Conservation (phyloP, 92 coral and sea anemone genomes). For the Galaxea fascicularis region DNA sequence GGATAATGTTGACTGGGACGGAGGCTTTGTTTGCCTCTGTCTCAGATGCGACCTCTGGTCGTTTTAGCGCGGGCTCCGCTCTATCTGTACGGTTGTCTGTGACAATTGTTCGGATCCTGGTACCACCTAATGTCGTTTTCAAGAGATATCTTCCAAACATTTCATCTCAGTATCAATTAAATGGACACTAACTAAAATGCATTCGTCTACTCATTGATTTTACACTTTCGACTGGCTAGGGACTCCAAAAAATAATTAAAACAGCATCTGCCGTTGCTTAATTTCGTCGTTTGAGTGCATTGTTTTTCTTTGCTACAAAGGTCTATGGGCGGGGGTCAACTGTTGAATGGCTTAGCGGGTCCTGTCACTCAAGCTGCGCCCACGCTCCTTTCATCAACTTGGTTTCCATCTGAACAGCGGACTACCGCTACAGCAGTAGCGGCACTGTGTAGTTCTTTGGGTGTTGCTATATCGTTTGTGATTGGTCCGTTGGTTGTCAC, state of each 20-base stretch:
- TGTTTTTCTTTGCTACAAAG: constrained; percentile 43
- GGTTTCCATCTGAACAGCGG: constrained; percentile 97
- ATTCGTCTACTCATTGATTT: too few species aligned
- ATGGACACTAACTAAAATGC: neutral
- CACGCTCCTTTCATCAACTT: constrained; percentile 91
- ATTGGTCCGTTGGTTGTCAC: constrained; percentile 91
- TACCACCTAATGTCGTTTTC: too few species aligned
- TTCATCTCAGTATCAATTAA: too few species aligned
- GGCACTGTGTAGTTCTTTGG: constrained; percentile 95
- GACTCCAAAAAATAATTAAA: neutral
- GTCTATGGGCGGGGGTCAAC: constrained; percentile 97
- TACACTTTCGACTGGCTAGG: neutral
- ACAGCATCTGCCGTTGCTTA: too few species aligned
- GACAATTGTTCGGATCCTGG: too few species aligned
- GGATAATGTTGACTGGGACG: too few species aligned
- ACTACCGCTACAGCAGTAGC: constrained; percentile 98
- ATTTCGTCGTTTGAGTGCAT: too few species aligned
- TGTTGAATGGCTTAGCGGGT: constrained; percentile 97
- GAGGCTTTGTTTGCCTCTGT: too few species aligned
- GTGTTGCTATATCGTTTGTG: constrained; percentile 93
- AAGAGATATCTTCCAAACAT: too few species aligned
- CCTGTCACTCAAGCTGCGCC: constrained; percentile 99
- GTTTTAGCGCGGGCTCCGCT: too few species aligned
- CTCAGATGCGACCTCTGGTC: too few species aligned
- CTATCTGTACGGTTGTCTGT: too few species aligned